Evolutionary conservation across 1,140 invertebrate species (phyloP).

Genomic region (Nebria ingens): DNA sequence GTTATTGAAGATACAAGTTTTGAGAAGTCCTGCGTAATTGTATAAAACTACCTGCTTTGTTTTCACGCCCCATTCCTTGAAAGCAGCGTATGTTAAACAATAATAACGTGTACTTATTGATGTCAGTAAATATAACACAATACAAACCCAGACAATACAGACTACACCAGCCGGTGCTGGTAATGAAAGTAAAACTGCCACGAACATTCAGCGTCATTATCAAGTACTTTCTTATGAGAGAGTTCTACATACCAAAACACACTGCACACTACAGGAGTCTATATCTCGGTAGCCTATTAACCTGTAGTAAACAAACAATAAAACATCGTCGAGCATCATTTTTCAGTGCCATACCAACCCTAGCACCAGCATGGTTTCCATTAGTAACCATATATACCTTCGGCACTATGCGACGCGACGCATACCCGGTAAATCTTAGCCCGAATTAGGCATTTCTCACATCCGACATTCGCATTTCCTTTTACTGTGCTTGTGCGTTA

Average conservation of each 20-base stretch:
- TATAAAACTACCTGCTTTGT: no score
- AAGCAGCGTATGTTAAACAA: no score
- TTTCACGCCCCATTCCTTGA: no score
- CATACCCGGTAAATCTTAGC: background rate
- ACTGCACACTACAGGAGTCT: background rate
- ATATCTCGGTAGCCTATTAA: background rate
- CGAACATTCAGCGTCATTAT: background rate
- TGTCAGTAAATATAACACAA: no score
- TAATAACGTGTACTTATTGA: no score
- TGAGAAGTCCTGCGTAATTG: no score
- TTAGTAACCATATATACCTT: background rate
- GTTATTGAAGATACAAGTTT: no score
- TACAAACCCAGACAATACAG: no score
- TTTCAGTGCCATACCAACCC: background rate
- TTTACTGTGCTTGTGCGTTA: no score
- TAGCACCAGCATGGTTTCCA: background rate
- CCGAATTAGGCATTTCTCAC: background rate
- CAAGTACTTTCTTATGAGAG: background rate
- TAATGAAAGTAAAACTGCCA: conserved; percentile 5
- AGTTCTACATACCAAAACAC: background rate
- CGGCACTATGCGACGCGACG: background rate
- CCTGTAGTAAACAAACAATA: conserved; percentile 5
- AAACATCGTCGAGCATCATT: conserved; percentile 2
- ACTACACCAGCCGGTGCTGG: background rate
- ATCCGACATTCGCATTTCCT: background rate